phyloP scores from a whole-genome alignment of 2,113 vertebrate genomes.

The Recurvirostra avosetta region DNA sequence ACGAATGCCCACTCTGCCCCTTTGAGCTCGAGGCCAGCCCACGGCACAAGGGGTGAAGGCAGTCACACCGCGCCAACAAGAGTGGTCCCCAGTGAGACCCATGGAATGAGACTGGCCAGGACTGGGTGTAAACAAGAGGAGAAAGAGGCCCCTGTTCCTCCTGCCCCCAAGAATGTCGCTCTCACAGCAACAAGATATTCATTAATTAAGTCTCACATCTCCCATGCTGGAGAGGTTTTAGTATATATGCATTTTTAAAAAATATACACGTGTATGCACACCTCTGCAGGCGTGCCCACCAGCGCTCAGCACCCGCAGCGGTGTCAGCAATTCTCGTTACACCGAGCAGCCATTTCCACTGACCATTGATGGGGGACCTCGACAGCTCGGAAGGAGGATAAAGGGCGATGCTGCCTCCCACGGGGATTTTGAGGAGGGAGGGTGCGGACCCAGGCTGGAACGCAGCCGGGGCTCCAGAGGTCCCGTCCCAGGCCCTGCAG shows the following conservation, averaged over 20 bases:
- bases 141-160: neutral
- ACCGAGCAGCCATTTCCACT: neutral
- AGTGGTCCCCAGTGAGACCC: neutral
- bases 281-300: neutral
- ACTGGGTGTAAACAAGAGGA: neutral
- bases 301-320: fast-evolving
- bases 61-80: fast-evolving
- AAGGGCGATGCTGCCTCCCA: neutral
- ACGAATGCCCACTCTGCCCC: neutral
- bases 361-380: neutral
- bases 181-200: neutral
- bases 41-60: neutral
- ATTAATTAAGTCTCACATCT: neutral
- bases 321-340: fast-evolving
- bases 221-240: neutral
- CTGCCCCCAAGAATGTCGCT: neutral
- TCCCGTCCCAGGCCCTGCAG: neutral
- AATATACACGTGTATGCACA: fast-evolving
- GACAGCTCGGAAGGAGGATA: neutral
- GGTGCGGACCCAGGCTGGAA: neutral
- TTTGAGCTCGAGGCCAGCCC: neutral
- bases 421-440: neutral
- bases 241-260: neutral
- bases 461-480: no score
- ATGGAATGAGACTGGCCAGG: neutral